phyloP scores from a whole-genome alignment of 2,113 vertebrate genomes.

The Hirundichthys speculiger region DNA sequence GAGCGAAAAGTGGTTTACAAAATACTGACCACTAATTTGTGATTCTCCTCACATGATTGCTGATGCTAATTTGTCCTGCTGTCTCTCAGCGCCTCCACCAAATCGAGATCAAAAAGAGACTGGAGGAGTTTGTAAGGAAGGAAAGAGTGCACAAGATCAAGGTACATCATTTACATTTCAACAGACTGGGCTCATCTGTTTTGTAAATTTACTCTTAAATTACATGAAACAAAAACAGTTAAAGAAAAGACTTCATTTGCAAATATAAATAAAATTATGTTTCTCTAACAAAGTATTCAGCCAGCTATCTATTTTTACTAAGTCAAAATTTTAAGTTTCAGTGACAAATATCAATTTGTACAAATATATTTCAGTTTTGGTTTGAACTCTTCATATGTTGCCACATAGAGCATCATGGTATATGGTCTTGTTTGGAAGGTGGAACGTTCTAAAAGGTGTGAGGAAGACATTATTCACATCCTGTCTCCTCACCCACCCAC shows the following conservation, averaged over 20 bases:
- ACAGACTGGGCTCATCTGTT: constrained; percentile 7
- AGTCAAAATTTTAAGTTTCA: background rate
- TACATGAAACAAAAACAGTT: background rate
- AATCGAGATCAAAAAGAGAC: constrained; percentile 82
- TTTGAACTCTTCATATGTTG: background rate
- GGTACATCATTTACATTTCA: constrained; percentile 75
- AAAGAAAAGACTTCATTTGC: background rate
- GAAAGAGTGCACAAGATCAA: constrained; percentile 82
- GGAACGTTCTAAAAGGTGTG: constrained; percentile 70
- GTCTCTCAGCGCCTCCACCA: constrained; percentile 82
- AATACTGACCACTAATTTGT: constrained; percentile 1
- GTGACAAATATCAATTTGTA: background rate
- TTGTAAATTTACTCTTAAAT: constrained; percentile 8
- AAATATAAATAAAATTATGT: background rate
- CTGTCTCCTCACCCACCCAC: constrained; percentile 83
- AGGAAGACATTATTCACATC: constrained; percentile 70
- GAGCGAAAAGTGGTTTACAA: background rate
- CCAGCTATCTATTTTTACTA: no score
- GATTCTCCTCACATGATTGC: constrained; percentile 14
- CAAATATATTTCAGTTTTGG: background rate
- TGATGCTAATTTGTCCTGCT: constrained; percentile 17
- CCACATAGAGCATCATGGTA: background rate
- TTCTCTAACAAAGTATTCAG: no score
- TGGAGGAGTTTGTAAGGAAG: constrained; percentile 81
- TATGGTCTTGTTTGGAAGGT: constrained; percentile 72